phyloP scores from a whole-genome alignment of 1,140 invertebrate genomes.

The Agrilus planipennis region DNA sequence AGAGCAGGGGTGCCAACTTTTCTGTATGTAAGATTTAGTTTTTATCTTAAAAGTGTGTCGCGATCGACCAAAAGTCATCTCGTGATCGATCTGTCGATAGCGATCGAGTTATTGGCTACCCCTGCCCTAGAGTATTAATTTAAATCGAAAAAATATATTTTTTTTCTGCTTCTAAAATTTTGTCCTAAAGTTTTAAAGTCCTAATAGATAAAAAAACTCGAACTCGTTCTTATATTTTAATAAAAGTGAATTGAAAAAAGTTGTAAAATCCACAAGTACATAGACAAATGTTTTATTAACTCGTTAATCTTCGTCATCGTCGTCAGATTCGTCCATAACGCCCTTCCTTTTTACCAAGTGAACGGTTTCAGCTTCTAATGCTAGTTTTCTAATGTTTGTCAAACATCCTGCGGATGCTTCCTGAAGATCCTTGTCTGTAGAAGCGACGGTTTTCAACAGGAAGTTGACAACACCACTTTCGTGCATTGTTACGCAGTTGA shows the following conservation, averaged over 20 bases:
- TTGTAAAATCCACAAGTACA: too few species aligned
- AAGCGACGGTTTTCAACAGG: slow-evolving; percentile 76
- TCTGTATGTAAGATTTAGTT: too few species aligned
- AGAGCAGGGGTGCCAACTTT: too few species aligned
- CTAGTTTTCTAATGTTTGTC: slow-evolving; percentile 73
- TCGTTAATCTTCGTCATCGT: slow-evolving; percentile 12
- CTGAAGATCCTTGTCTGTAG: slow-evolving; percentile 76
- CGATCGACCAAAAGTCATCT: too few species aligned
- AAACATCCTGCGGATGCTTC: slow-evolving; percentile 86
- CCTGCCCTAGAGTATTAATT: too few species aligned
- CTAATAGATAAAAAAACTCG: neutral
- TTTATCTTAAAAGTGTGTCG: too few species aligned
- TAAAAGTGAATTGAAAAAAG: too few species aligned
- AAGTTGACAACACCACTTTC: slow-evolving; percentile 67
- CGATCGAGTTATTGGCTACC: too few species aligned
- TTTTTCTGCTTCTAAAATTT: neutral
- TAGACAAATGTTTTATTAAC: too few species aligned
- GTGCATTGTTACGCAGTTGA: slow-evolving; percentile 92
- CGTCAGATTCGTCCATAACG: slow-evolving; percentile 13
- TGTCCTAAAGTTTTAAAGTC: neutral
- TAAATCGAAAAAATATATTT: too few species aligned
- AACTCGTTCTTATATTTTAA: too few species aligned
- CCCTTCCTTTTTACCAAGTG: slow-evolving; percentile 29
- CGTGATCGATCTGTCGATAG: too few species aligned
- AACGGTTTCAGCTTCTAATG: slow-evolving; percentile 50